A percentile compares a stretch with the other conserved stretches of the same genome.
Conservation (phyloP, 1,140 invertebrate genomes). For the Meloidogyne hapla region DNA sequence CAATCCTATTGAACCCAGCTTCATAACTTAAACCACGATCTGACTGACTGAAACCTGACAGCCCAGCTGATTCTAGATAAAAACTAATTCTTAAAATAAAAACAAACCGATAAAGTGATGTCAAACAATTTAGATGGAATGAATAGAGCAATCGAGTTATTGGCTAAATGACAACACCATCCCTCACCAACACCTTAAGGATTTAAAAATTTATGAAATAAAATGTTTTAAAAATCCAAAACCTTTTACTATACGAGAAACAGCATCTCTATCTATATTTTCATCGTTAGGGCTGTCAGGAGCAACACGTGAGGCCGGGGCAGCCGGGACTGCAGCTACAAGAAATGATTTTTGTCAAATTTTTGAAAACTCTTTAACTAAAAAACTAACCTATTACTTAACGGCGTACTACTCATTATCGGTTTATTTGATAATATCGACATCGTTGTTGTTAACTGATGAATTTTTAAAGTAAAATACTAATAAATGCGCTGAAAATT, state of each 20-base stretch:
- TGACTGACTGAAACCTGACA: no score
- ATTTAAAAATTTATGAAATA: no score
- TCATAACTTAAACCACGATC: no score
- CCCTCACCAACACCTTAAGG: constrained; percentile 42
- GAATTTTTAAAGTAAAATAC: neutral
- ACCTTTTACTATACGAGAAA: constrained; percentile 50
- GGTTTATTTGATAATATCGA: constrained; percentile 36
- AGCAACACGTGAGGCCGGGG: constrained; percentile 51
- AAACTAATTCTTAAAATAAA: no score
- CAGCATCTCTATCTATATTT: constrained; percentile 31
- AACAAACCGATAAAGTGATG: constrained; percentile 19
- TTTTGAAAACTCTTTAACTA: neutral
- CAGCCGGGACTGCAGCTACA: constrained; percentile 46
- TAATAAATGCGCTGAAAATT: neutral
- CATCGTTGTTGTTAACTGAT: constrained; percentile 26
- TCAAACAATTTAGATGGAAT: constrained; percentile 37
- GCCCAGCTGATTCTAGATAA: no score
- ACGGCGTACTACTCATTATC: constrained; percentile 26
- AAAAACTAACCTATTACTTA: constrained; percentile 36
- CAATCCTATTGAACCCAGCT: no score
- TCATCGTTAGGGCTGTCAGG: constrained; percentile 48
- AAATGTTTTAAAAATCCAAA: neutral
- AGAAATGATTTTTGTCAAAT: neutral
- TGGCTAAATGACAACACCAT: constrained; percentile 48
- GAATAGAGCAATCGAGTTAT: constrained; percentile 45